These are phyloP conservation scores for Phylloscopus trochiloides DNA, from an alignment of 2,113 vertebrate genomes.

Conservation along the genomic window DNA sequence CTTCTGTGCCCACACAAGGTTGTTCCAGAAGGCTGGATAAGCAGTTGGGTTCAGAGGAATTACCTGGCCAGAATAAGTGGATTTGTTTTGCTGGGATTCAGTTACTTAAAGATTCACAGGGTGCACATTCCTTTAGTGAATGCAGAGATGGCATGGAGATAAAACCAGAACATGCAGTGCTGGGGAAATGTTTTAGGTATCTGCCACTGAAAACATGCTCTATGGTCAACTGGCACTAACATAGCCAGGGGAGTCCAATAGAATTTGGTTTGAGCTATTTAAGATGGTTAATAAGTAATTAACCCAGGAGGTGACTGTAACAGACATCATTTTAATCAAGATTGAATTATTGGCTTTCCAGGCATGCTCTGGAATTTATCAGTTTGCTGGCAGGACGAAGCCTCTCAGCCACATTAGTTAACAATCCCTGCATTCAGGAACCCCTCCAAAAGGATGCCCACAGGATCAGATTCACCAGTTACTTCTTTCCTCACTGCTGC, in stretches of 20 bases:
- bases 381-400: background rate
- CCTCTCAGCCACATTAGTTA: background rate
- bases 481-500: background rate
- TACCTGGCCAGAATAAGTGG: background rate
- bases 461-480: background rate
- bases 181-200: background rate
- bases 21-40: background rate
- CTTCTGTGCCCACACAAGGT: background rate
- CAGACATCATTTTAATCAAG: background rate
- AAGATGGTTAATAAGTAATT: constrained; percentile 7
- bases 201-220: background rate
- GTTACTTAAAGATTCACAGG: background rate
- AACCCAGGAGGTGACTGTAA: background rate
- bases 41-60: background rate
- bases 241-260: background rate
- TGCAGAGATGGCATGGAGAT: background rate
- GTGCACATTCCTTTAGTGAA: background rate
- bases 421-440: background rate
- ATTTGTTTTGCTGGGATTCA: background rate
- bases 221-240: background rate
- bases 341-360: background rate
- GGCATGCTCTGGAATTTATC: background rate
- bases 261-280: background rate
- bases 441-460: background rate
- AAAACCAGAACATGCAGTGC: background rate